These are phyloP conservation scores for Pangasius larnaudii DNA, from an alignment of 2,797 vertebrate species.

Conservation along the genomic window DNA sequence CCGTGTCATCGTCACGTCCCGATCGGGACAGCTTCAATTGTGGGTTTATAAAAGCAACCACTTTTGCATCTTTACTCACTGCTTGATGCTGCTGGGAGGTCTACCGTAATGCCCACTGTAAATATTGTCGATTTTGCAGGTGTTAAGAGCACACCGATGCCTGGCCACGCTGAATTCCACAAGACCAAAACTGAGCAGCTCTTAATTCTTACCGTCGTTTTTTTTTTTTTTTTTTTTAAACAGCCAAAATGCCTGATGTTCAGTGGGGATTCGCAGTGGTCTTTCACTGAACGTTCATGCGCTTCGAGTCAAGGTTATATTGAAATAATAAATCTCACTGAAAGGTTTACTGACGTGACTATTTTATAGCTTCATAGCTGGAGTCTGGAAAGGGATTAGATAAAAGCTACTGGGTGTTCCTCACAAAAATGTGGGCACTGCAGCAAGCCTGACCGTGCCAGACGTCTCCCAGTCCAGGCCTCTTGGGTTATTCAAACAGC, in stretches of 20 bases:
- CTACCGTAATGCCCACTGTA: neutral
- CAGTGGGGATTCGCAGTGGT: neutral
- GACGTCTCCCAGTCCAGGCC: conserved; percentile 34
- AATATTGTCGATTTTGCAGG: neutral
- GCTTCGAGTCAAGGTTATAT: neutral
- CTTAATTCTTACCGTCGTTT: neutral
- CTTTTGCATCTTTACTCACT: neutral
- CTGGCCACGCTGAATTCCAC: neutral
- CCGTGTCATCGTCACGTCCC: neutral
- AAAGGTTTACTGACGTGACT: conserved; percentile 33
- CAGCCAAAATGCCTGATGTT: neutral
- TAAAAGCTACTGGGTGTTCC: conserved; percentile 67
- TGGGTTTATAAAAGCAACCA: neutral
- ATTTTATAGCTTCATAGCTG: conserved; percentile 24
- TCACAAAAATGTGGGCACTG: conserved; percentile 63
- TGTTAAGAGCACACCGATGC: neutral
- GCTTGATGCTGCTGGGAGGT: neutral
- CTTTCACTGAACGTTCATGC: neutral
- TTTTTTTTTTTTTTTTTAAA: no score
- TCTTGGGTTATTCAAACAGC: conserved; percentile 1
- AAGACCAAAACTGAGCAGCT: neutral
- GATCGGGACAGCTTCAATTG: neutral
- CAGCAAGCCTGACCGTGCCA: conserved; percentile 55
- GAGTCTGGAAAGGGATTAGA: conserved; percentile 40
- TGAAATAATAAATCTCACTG: conserved; percentile 51